Conservation (phyloP, 2,888 invertebrate genomes). For the Eupsilia transversa region DNA sequence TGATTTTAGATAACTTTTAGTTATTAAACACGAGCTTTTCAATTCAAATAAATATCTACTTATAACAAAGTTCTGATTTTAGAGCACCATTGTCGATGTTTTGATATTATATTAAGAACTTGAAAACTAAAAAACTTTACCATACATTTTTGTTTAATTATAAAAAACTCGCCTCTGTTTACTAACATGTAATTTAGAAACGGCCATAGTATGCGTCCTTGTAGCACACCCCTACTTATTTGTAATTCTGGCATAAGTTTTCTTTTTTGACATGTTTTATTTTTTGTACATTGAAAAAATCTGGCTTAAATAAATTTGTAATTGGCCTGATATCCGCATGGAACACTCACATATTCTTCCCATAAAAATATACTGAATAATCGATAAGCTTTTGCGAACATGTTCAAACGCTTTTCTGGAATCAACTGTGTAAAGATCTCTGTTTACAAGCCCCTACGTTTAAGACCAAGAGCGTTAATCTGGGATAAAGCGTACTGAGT, state of each 20-base stretch:
- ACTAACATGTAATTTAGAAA: neutral
- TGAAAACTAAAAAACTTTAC: neutral
- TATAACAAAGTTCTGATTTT: neutral
- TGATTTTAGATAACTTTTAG: neutral
- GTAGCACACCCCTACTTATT: neutral
- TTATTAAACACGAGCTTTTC: neutral
- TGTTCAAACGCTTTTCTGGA: conserved; percentile 31
- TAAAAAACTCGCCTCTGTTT: neutral
- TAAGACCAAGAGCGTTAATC: conserved; percentile 22
- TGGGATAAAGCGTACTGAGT: conserved; percentile 10
- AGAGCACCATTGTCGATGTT: neutral
- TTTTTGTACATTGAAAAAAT: too few species aligned
- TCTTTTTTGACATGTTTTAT: too few species aligned
- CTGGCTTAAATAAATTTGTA: too few species aligned
- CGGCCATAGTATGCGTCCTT: neutral
- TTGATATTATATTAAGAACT: too few species aligned
- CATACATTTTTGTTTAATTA: neutral
- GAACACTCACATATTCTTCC: neutral
- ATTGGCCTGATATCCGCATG: neutral
- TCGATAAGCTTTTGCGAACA: neutral
- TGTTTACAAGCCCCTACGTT: conserved; percentile 24
- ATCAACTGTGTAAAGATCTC: conserved; percentile 20
- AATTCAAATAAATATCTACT: neutral
- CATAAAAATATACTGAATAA: neutral
- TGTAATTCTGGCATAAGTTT: too few species aligned